phyloP scores from a whole-genome alignment of 2,888 invertebrate genomes.

The Crocallis elinguaria region DNA sequence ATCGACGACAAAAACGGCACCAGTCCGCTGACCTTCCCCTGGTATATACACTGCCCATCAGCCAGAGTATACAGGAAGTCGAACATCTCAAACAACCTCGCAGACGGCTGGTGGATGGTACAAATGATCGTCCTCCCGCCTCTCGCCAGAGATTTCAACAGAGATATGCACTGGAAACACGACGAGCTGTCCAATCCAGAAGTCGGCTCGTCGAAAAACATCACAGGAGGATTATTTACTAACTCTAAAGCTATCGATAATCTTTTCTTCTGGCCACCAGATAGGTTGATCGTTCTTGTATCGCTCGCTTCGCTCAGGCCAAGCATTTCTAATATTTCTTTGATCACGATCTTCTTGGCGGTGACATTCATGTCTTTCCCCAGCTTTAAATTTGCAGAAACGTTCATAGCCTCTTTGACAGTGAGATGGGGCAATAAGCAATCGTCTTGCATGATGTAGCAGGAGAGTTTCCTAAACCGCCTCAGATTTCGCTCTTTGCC shows the following conservation, averaged over 20 bases:
- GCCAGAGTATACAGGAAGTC: constrained; percentile 96
- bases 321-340: constrained; percentile 94
- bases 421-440: constrained; percentile 95
- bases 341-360: constrained; percentile 91
- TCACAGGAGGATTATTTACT: constrained; percentile 98
- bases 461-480: constrained; percentile 95
- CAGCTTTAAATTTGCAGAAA: constrained; percentile 96
- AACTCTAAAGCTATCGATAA: constrained; percentile 96
- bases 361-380: constrained; percentile 90
- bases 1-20: constrained; percentile 95
- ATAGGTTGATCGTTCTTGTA: constrained; percentile 92
- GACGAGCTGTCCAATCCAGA: constrained; percentile 97
- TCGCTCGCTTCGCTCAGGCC: constrained; percentile 91
- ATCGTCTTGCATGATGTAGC: constrained; percentile 99
- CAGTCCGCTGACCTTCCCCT: constrained; percentile 92
- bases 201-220: constrained; percentile 98
- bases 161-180: constrained; percentile 95
- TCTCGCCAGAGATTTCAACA: constrained; percentile 94
- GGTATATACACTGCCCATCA: constrained; percentile 97
- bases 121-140: constrained; percentile 97
- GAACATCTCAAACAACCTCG: constrained; percentile 97
- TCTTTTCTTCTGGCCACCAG: constrained; percentile 96
- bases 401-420: constrained; percentile 96
- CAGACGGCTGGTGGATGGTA: constrained; percentile 98
- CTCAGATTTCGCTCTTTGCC: constrained; percentile 94